Base-by-base conservation (phyloP, 2,797 vertebrate species). In the Amblyopsis hoosieri region DNA sequence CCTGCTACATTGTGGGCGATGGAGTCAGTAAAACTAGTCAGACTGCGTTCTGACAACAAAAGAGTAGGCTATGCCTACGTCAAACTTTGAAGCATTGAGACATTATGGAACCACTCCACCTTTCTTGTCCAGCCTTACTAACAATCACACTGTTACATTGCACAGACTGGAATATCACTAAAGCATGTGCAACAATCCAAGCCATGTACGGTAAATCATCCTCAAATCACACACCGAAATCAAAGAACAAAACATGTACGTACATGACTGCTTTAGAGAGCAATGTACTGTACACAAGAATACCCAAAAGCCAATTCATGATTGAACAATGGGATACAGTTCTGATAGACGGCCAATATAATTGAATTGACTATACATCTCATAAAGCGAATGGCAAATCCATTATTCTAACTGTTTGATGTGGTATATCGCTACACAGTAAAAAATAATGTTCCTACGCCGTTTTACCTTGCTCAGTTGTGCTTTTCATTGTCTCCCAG, bases 391-490 rank as follows among this genome's bases (percentile, higher is more conserved):
- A 7, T 42, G 37, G 37, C 9, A 42, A 42, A 42, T 42, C 7
- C 37, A 17, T 9, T 45, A 2, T 10, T 57, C 12, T 45, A 15
- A 1, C 23, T 23, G 23, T 23, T 23, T 3, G 23, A 3, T 23
- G 23, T 23, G 23, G 23, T 23, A 23, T 23, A 23, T 23, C 23
- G 23, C 23, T 1, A 2, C 17, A n/a, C 23, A 60, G 15, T 17
- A n/a, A 11, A 29, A 2, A 5, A 1, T 54, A 13, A 23, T 23
- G 23, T 3, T 23, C 23, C 3, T 23, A 23, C 3, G 23, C 2
- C 54, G 12, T 2, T 45, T 51, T 71, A 91, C 90, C 90, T 87
- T 86, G 79, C 51, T 53, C 80, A 66, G 81, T 61, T 66, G 85
- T 62, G 72, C 64, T 60, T 82, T 60, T 88, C 89, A 89, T 91